phyloP scores from a whole-genome alignment of 2,888 invertebrate genomes.

The Pterostichus niger region DNA sequence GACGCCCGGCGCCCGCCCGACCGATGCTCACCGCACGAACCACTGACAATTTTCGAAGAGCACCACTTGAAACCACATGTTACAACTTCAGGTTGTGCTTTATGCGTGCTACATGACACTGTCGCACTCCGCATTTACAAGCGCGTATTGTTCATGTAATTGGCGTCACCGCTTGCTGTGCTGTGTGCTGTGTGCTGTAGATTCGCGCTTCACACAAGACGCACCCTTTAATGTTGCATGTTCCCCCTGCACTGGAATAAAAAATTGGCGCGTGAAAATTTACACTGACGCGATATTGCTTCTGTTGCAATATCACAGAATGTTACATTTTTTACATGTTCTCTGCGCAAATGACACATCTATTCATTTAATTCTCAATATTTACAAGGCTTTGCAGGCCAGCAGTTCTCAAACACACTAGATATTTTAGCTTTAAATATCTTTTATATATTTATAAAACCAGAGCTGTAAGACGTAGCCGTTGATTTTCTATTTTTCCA shows the following conservation, averaged over 20 bases:
- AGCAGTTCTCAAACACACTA: too few relatives aligned
- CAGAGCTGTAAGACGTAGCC: too few relatives aligned
- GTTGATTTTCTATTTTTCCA: too few relatives aligned
- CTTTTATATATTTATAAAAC: too few relatives aligned
- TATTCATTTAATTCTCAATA: slow-evolving; percentile 23
- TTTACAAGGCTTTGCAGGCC: not conserved
- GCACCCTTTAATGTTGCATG: slow-evolving; percentile 33
- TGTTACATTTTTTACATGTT: not conserved
- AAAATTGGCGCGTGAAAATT: slow-evolving; percentile 57
- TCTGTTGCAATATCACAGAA: slow-evolving; percentile 1
- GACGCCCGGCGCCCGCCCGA: not conserved
- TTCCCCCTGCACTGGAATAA: slow-evolving; percentile 48
- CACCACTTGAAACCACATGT: slow-evolving; percentile 78
- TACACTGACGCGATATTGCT: slow-evolving; percentile 48
- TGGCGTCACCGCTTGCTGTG: slow-evolving; percentile 23
- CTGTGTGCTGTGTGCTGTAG: not conserved
- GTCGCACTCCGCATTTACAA: slow-evolving; percentile 70
- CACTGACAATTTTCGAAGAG: slow-evolving; percentile 78
- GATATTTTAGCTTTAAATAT: too few relatives aligned
- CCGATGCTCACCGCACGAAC: slow-evolving; percentile 68
- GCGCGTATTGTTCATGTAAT: slow-evolving; percentile 61
- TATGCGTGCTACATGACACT: slow-evolving; percentile 77
- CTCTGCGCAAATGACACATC: slow-evolving; percentile 7
- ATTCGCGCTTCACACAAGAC: not conserved
- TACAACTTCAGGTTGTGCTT: slow-evolving; percentile 77